phyloP scores from a whole-genome alignment of 2,797 vertebrate species.

The Cephalopachus bancanus region DNA sequence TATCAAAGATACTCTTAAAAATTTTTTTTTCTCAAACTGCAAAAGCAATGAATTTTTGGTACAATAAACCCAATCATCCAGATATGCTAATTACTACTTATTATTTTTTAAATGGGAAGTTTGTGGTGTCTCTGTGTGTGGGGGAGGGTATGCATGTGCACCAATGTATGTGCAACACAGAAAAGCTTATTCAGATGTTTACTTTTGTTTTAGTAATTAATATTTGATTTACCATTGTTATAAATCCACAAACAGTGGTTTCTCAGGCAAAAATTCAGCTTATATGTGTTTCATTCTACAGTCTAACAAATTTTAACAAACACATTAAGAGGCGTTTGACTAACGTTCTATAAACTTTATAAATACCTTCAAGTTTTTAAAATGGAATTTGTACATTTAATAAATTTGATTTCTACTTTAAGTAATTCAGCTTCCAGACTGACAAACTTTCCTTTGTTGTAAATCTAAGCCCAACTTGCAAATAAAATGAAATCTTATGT shows the following conservation, averaged over 20 bases:
- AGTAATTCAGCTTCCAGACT: background rate
- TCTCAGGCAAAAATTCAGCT: background rate
- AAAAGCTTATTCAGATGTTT: background rate
- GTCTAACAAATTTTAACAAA: slow-evolving; percentile 31
- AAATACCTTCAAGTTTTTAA: slow-evolving; percentile 27
- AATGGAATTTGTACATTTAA: slow-evolving; percentile 1
- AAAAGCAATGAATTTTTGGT: background rate
- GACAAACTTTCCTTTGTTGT: background rate
- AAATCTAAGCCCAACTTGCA: slow-evolving; percentile 10
- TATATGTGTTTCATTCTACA: background rate
- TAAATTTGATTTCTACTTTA: slow-evolving; percentile 32
- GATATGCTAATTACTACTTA: background rate
- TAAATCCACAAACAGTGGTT: background rate
- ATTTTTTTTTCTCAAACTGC: background rate
- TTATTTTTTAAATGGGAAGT: background rate
- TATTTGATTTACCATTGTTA: background rate
- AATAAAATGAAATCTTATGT: slow-evolving; percentile 31
- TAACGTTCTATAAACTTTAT: slow-evolving; percentile 39
- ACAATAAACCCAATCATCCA: background rate
- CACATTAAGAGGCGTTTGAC: background rate
- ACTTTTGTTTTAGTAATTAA: background rate
- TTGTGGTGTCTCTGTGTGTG: background rate
- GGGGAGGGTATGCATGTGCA: background rate
- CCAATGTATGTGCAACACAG: background rate
- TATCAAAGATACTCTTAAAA: too few species aligned